Evolutionary conservation across 2,888 invertebrate genomes (phyloP), one percentile per base, ranked within the genome.

Genomic region (Anticlea derivata): DNA sequence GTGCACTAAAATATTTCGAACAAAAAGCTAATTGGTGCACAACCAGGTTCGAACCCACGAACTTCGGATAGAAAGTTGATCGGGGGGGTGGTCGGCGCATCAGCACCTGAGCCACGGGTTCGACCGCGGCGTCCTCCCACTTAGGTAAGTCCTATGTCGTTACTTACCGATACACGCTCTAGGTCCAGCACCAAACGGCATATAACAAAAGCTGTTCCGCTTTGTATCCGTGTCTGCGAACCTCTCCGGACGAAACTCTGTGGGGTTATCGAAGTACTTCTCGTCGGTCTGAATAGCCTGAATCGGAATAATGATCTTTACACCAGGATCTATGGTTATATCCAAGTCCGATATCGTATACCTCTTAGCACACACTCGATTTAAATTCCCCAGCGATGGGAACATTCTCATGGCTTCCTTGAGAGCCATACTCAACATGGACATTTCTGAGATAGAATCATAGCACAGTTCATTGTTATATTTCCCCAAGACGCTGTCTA

Each of bases 121-220:
- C n/a, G n/a, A n/a, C n/a, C n/a, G n/a, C n/a, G n/a, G n/a, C n/a
- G n/a, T n/a, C n/a, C n/a, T n/a, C n/a, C n/a, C n/a, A n/a, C n/a
- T n/a, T n/a, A n/a, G n/a, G n/a, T n/a, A n/a, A n/a, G n/a, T n/a
- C n/a, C n/a, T n/a, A n/a, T n/a, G n/a, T n/a, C 4, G 17, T 29
- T 11, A 66, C 75, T 71, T 46, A 85, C 85, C 85, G 17, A 83
- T 73, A 43, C 85, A 85, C 30, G 70, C 70, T 43, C 85, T 68
- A 1, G 83, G 78, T 29, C 85, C 85, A 37, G 70, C 71, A 12
- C 85, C 85, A 50, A 84, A 84, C 0, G 85, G 83, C 39, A 84
- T 12, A 40, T 78, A 85, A 0, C 70, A 51, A 47, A 66, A 79
- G 24, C 71, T 76, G 5, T 66, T 60, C 5, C 60, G 55, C 1